Base-by-base conservation (phyloP, 92 coral and sea anemone genomes). In the Palythoa grandiflora region DNA sequence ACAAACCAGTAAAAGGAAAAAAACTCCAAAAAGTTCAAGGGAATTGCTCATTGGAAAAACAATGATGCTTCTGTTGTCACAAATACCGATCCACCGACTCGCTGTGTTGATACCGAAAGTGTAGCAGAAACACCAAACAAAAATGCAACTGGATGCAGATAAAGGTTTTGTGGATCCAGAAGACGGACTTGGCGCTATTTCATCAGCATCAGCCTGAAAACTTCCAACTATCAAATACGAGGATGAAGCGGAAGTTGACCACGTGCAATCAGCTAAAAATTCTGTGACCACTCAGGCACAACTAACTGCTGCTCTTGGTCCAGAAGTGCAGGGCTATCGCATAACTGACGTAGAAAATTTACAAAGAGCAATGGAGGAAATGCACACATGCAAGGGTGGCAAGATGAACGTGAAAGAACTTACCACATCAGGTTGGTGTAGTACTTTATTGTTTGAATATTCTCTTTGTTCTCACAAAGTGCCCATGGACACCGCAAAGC, bases 301-400 rank as follows among this genome's bases (percentile, higher is more conserved):
- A 73, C 52, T 54, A 38, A 3, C 77, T 13, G 77, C 7, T 52
- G 81, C 3, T 77, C 15, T 77, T 77, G 65, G 81, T 16, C 81
- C 65, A 1, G 71, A 85, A 85, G 12, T 73, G 59, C 52, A 85
- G 51, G 81, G 80, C 0, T 85, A 85, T 35, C 81, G 80, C 57
- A 21, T 86, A 5, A 79, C 73, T 9, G 79, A 75, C 21, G 39
- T 75, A 19, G 89, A 86, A 38, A 86, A 60, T 60, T 38, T 86
- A 38, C 79, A 75, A 5, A 38, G 2, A 86, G 77, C 89, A 38
- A 77, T 20, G 81, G 89, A 85, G 5, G 54, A 79, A 13, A 85
- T 74, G 72, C 88, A 74, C 16, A 74, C 38, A 38, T 85, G 89
- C 79, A 85, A 85, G 37, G 79, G 72, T 55, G 74, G 89, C 2